Evolutionary conservation across 2,888 invertebrate genomes (phyloP), one percentile per base, ranked within the genome.

Genomic region (Abscondita cerata): DNA sequence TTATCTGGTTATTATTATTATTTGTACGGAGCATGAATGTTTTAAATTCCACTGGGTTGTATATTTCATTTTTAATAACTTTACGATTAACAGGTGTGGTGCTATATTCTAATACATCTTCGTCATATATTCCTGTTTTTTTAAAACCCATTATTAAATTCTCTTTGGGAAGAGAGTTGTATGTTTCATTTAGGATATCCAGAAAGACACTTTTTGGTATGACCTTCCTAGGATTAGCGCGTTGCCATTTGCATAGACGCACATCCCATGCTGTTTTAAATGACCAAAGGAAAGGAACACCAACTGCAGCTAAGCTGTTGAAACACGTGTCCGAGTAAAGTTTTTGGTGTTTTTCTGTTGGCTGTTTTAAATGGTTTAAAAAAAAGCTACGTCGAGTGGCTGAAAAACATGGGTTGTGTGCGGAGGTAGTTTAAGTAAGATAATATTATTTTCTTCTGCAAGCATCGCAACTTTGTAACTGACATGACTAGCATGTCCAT

Each of bases 121-220:
- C 38, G 9, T 44, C 44, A 15, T 44, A 44, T 15, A 44, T 44
- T 2, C 44, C 44, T 6, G 44, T 44, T 3, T n/a, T 15, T 44
- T 16, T 44, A 11, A 44, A 44, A 11, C 44, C 44, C 11, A 15
- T 44, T 12, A 13, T 16, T 15, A 44, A 5, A 4, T 4, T 16
- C 4, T 12, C 18, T 44, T 13, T 11, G 2, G 44, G 11, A 12
- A 48, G 25, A 9, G 25, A 25, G 5, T 12, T 8, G 13, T n/a
- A n/a, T 8, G 31, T 15, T 25, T 9, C 31, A n/a, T 19, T 48
- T 13, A 48, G 15, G 9, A 48, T 25, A n/a, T 16, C 20, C n/a
- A 48, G 12, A 48, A 52, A 52, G 36, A 38, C 52, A 11, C 15
- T 4, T 15, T 52, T 38, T 12, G 52, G 52, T 9, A 52, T 52